phyloP scores from a whole-genome alignment of 1,140 invertebrate species.

The Himalopsyche phryganea region DNA sequence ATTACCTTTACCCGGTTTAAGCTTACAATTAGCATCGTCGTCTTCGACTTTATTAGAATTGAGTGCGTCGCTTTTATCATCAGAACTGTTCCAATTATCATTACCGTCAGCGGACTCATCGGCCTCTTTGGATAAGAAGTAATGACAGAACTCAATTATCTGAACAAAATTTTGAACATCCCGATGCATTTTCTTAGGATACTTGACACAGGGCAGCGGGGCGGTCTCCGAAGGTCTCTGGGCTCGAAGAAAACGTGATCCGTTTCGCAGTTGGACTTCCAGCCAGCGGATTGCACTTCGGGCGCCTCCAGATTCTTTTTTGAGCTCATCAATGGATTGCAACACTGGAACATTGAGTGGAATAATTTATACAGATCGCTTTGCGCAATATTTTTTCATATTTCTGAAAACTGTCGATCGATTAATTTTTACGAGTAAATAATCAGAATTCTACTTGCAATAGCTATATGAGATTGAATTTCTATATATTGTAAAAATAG shows the following conservation, averaged over 20 bases:
- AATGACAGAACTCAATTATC: constrained; percentile 51
- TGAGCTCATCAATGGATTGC: constrained; percentile 79
- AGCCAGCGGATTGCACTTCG: constrained; percentile 89
- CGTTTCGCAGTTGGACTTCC: constrained; percentile 78
- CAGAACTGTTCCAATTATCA: constrained; percentile 33
- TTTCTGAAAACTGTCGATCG: too few relatives aligned
- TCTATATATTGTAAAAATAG: too few relatives aligned
- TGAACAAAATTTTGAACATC: constrained; percentile 48
- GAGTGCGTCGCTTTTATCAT: constrained; percentile 37
- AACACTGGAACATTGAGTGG: constrained; percentile 65
- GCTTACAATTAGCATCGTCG: background rate
- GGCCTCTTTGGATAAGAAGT: constrained; percentile 38
- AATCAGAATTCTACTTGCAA: too few relatives aligned
- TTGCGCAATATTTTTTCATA: too few relatives aligned
- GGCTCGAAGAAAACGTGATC: constrained; percentile 76
- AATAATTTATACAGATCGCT: too few relatives aligned
- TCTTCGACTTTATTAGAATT: background rate
- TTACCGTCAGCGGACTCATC: constrained; percentile 39
- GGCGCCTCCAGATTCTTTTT: constrained; percentile 72
- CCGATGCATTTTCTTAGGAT: constrained; percentile 55
- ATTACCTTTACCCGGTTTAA: constrained; percentile 11
- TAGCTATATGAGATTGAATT: too few relatives aligned
- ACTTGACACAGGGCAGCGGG: constrained; percentile 71
- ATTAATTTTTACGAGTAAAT: too few relatives aligned
- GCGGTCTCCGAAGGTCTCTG: constrained; percentile 76